Percentiles rank a stretch among this genome's conserved stretches.
phyloP scores from a whole-genome alignment of 1,140 invertebrate genomes.

The Lethrus apterus region DNA sequence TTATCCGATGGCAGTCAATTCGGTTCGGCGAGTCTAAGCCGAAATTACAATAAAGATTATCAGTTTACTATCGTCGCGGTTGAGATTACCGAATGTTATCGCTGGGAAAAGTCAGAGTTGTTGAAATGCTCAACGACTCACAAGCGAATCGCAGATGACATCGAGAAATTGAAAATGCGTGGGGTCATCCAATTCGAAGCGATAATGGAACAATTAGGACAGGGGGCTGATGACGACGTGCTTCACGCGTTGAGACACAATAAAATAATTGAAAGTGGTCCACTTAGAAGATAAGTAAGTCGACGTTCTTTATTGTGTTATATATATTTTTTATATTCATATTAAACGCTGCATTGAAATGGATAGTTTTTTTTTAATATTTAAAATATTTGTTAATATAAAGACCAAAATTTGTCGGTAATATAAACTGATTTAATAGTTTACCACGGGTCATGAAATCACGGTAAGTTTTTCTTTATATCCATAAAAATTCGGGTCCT shows the following conservation, averaged over 20 bases:
- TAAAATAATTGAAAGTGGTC: conserved; percentile 8
- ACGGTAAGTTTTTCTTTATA: no score
- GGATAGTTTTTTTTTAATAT: no score
- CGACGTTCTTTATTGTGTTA: no score
- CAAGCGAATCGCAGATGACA: neutral
- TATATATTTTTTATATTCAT: no score
- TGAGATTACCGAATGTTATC: conserved; percentile 19
- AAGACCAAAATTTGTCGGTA: no score
- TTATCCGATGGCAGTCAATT: conserved; percentile 16
- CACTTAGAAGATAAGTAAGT: no score
- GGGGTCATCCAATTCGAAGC: neutral
- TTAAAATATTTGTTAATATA: no score
- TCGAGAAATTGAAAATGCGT: neutral
- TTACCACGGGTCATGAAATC: no score
- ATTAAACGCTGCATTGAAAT: no score
- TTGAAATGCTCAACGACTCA: neutral
- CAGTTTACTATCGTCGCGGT: conserved; percentile 8
- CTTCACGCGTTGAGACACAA: neutral
- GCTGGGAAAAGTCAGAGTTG: conserved; percentile 13
- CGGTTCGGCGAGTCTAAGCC: neutral
- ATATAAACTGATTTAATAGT: no score
- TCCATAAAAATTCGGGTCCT: no score
- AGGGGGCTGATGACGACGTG: neutral
- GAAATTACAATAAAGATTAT: neutral
- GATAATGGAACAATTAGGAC: neutral